Base-by-base conservation (phyloP, 2,797 vertebrate genomes). In the Darevskia mixta region DNA sequence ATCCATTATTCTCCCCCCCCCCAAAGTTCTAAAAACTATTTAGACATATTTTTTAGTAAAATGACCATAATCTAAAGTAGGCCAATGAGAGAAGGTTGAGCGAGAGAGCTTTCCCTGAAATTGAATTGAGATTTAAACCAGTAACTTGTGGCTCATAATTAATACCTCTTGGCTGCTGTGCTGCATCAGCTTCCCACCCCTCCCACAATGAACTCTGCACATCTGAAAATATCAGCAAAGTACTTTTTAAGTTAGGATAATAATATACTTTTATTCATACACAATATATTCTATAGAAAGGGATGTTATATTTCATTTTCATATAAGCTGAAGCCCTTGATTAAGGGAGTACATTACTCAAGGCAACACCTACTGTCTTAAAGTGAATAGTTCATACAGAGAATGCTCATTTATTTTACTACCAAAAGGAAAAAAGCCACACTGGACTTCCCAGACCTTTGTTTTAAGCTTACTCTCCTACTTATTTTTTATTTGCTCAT, bases 381-480 rank as follows among this genome's bases (percentile, higher is more conserved):
- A 85, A 81, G 20, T 61, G 55, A 67, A 55, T 67, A 76, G n/a
- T 67, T 85, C 38, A 81, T 4, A 87, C 41, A 64, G 66, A 25
- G 17, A 64, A 87, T 87, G 7, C 23, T 11, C 55, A 6, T 41
- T 75, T 55, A 55, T 55, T 83, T 94, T 72, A 45, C 20, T 25
- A 86, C 5, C 1, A 89, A 92, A 90, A 90, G 43, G 49, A 15
- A 80, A 89, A 93, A 84, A 29, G 23, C 17, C 77, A 27, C 49
- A 15, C 23, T 72, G 6, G 77, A 79, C 15, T 86, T 80, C n/a
- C 20, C 32, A 29, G 13, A 84, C 55, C 61, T 90, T 2, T 82
- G 77, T 38, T 83, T 87, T 88, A n/a, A 69, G 4, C 90, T 82
- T 86, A 27, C 32, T 61, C 23, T 69, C 86, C 89, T 72, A 69